Base-by-base conservation (phyloP, 2,888 invertebrate species). In the Drosophila parthenogenetica region DNA sequence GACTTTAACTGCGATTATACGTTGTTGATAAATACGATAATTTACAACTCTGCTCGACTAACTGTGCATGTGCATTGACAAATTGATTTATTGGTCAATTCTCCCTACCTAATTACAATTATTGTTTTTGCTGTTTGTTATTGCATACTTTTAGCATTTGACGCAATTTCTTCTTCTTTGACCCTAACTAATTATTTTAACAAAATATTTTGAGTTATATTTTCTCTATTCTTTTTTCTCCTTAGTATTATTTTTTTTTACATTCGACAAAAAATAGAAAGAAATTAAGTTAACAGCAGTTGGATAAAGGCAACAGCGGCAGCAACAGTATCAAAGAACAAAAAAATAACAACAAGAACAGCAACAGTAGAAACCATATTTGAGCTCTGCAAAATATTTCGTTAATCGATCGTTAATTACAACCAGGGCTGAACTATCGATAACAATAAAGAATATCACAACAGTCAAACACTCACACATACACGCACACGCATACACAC, bases 331-430 rank as follows among this genome's bases (percentile, higher is more conserved):
- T 8, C 7, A 29, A 58, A 39, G 19, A 43, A n/a, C 19, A 25
- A 43, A 19, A 29, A 29, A 58, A 39, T 19, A 43, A n/a, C 19
- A 25, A 43, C 43, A 43, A 40, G 16, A 16, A 16, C 42, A 32
- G 39, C 32, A 42, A n/a, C 58, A 40, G 40, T 11, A 17, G 35
- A 19, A 35, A 19, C 11, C 32, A 49, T 29, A 35, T 43, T 22
- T 42, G 22, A 22, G 48, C 17, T 32, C 19, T 35, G 49, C 54
- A 43, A 40, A 42, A 29, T 8, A 32, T 42, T 25, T 17, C 48
- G 70, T 68, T 67, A 62, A 77, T 77, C 77, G 76, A 76, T 77
- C 66, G 45, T 48, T 70, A 77, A 73, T 77, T 73, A 54, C 60
- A 29, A 62, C 69, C 76, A 76, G 69, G 66, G 77, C 69, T 67